A percentile compares a stretch with the other conserved stretches of the same genome.
phyloP scores from a whole-genome alignment of 2,113 vertebrate genomes.

The Carlito syrichta region DNA sequence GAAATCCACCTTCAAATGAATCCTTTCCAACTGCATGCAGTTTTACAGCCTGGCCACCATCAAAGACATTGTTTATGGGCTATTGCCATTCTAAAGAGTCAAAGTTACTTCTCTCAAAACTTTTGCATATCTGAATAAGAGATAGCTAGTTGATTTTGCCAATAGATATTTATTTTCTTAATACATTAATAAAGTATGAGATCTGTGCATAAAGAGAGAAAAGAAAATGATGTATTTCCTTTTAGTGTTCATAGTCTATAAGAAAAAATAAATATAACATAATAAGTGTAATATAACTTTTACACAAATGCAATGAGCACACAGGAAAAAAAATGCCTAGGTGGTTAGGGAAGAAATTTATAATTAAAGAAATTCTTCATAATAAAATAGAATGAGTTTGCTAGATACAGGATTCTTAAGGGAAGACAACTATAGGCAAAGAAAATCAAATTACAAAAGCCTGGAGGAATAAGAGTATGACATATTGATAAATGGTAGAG shows the following conservation, averaged over 20 bases:
- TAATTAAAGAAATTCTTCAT: not conserved
- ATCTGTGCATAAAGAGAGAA: not conserved
- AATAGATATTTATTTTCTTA: not conserved
- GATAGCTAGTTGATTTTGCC: not conserved
- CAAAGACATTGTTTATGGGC: not conserved
- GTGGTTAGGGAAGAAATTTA: not conserved
- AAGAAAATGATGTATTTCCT: not conserved
- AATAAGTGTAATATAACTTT: not conserved
- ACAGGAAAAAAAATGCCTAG: not conserved
- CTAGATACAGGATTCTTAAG: not conserved
- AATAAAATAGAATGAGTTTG: not conserved
- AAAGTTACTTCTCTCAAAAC: not conserved
- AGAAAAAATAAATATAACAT: not conserved
- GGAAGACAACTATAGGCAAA: not conserved
- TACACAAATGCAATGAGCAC: not conserved
- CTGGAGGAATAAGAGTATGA: not conserved
- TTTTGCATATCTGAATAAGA: not conserved
- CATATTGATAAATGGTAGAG: not conserved
- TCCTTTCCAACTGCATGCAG: not conserved
- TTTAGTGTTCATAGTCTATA: not conserved
- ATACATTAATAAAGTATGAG: not conserved
- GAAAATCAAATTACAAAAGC: not conserved
- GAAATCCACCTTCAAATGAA: not conserved
- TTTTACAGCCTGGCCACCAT: not conserved
- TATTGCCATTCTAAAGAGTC: not conserved